phyloP scores from a whole-genome alignment of 2,888 invertebrate species.

The Philereme vetulata region DNA sequence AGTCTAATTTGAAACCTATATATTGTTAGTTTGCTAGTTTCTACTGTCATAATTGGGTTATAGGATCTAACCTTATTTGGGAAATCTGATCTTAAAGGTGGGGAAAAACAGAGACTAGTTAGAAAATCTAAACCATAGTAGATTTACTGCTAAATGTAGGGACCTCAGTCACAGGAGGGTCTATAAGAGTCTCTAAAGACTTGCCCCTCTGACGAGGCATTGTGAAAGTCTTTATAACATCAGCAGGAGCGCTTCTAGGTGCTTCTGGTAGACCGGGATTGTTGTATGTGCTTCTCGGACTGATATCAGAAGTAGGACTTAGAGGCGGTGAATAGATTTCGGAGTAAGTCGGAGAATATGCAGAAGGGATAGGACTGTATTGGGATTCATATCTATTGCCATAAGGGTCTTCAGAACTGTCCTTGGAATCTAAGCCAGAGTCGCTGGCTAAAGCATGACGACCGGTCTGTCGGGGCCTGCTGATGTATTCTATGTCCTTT shows the following conservation, averaged over 20 bases:
- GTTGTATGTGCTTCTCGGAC: slow-evolving; percentile 70
- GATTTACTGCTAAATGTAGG: slow-evolving; percentile 73
- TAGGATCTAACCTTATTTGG: slow-evolving; percentile 7
- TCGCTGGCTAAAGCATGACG: slow-evolving; percentile 82
- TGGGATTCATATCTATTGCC: slow-evolving; percentile 66
- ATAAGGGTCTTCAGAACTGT: slow-evolving; percentile 74
- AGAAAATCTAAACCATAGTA: slow-evolving; percentile 70
- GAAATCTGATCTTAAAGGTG: slow-evolving; percentile 33
- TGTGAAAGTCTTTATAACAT: slow-evolving; percentile 73
- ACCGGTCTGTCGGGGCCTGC: slow-evolving; percentile 83
- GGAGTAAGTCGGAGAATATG: slow-evolving; percentile 79
- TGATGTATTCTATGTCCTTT: slow-evolving; percentile 85
- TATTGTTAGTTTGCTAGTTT: slow-evolving; percentile 14
- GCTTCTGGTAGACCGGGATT: slow-evolving; percentile 70
- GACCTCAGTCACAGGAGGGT: slow-evolving; percentile 66
- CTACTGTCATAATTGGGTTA: slow-evolving; percentile 43
- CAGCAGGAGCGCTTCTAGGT: slow-evolving; percentile 72
- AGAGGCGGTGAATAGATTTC: slow-evolving; percentile 79
- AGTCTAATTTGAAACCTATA: not conserved
- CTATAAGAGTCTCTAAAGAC: slow-evolving; percentile 75
- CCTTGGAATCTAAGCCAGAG: slow-evolving; percentile 72
- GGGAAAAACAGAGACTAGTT: slow-evolving; percentile 18
- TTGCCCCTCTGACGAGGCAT: slow-evolving; percentile 71
- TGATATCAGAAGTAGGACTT: slow-evolving; percentile 74
- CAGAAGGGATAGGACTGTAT: slow-evolving; percentile 75